Conservation (phyloP, 2,797 vertebrate species). For the Synaphobranchus kaupii region DNA sequence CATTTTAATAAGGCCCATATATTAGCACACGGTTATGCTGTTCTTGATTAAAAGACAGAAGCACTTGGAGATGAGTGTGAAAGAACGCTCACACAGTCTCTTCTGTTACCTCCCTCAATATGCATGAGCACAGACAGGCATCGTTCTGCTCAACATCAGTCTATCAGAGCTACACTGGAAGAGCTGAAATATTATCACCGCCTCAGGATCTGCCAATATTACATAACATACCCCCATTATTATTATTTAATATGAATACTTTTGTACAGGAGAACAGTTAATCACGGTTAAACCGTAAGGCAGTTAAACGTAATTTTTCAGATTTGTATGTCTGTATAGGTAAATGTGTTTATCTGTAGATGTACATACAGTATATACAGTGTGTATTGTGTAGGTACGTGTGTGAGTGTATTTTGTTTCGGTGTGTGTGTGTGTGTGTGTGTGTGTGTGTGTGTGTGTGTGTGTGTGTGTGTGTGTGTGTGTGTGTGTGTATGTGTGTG, state of each 20-base stretch:
- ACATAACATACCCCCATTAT: neutral
- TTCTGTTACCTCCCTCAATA: neutral
- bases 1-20: neutral
- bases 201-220: neutral
- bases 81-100: neutral
- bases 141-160: neutral
- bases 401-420: neutral
- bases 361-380: neutral
- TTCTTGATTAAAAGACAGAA: neutral
- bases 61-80: neutral
- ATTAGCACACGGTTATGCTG: neutral
- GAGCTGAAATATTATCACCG: neutral
- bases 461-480: neutral
- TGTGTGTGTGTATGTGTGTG: neutral
- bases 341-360: neutral
- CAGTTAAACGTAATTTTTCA: no score
- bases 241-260: neutral
- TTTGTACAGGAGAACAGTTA: neutral
- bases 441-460: neutral
- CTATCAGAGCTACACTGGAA: neutral
- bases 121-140: neutral
- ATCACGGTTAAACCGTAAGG: no score
- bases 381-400: neutral
- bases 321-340: no score
- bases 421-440: neutral